Evolutionary conservation across 2,797 vertebrate species (phyloP).

Genomic region (Syngnathus acus): DNA sequence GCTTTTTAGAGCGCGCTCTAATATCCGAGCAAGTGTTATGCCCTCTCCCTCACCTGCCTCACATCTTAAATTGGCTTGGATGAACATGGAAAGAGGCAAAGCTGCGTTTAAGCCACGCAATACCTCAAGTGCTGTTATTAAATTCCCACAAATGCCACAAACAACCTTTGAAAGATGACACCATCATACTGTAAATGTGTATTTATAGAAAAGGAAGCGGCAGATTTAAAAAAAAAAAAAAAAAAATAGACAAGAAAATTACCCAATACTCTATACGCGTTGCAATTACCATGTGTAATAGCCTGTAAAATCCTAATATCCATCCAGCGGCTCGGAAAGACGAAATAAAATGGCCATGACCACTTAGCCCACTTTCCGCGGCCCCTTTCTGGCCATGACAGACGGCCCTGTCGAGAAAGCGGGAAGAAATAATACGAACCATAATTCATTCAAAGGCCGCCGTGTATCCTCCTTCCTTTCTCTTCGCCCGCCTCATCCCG

Average conservation of each 20-base stretch:
- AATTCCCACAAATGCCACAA: conserved; percentile 56
- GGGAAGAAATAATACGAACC: conserved; percentile 67
- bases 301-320: conserved; percentile 79
- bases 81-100: conserved; percentile 63
- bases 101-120: conserved; percentile 54
- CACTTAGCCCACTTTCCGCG: conserved; percentile 72
- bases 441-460: conserved; percentile 71
- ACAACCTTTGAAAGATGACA: conserved; percentile 43
- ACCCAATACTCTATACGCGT: conserved; percentile 69
- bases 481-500: conserved; percentile 47
- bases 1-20: conserved; percentile 37
- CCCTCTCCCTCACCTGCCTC: conserved; percentile 32
- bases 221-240: background rate
- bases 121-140: conserved; percentile 60
- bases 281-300: conserved; percentile 79
- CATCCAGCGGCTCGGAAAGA: conserved; percentile 72
- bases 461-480: conserved; percentile 63
- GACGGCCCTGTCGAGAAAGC: conserved; percentile 67
- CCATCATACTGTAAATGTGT: conserved; percentile 36
- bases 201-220: background rate
- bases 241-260: conserved; percentile 52
- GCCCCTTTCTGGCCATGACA: conserved; percentile 64
- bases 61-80: conserved; percentile 62
- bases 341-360: conserved; percentile 67
- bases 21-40: conserved; percentile 50